A percentile compares a stretch with the other conserved stretches of the same genome.
Evolutionary conservation across 2,888 invertebrate species (phyloP).

Genomic region (Priapulus caudatus): DNA sequence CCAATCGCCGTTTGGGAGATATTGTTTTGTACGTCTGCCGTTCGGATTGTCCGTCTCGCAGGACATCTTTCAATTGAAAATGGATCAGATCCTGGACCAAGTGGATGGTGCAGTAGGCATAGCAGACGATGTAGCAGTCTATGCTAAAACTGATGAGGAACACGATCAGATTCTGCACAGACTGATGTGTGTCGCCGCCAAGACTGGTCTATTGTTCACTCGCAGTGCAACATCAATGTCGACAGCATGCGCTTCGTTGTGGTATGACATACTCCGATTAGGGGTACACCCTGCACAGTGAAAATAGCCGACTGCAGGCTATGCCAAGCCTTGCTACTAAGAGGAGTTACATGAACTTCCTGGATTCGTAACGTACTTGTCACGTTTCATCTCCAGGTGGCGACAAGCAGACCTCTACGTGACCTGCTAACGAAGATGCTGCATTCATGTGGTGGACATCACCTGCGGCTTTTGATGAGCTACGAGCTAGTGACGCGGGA

Average conservation of each 20-base stretch:
- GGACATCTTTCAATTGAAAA: too few relatives aligned
- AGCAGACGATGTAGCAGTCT: constrained; percentile 13
- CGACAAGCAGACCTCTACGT: constrained; percentile 7
- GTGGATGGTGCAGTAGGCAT: too few relatives aligned
- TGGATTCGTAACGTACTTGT: constrained; percentile 14
- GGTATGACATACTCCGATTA: constrained; percentile 6
- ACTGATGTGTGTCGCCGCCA: constrained; percentile 10
- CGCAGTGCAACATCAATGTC: constrained; percentile 11
- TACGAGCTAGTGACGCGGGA: background rate
- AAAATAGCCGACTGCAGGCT: constrained; percentile 14
- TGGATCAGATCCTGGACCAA: too few relatives aligned
- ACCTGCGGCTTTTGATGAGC: background rate
- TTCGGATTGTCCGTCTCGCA: too few relatives aligned
- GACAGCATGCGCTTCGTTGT: background rate
- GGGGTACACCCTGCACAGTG: constrained; percentile 11
- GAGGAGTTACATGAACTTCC: constrained; percentile 16
- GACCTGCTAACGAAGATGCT: constrained; percentile 15
- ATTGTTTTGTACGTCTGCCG: too few relatives aligned
- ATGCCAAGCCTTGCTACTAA: constrained; percentile 14
- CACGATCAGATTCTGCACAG: constrained; percentile 13
- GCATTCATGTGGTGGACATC: background rate
- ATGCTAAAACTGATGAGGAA: constrained; percentile 7
- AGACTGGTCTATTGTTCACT: constrained; percentile 16
- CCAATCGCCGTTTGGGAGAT: too few relatives aligned
- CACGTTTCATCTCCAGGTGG: constrained; percentile 12